phyloP scores from a whole-genome alignment of 1,140 invertebrate genomes.

The Andrena cerasifolii region DNA sequence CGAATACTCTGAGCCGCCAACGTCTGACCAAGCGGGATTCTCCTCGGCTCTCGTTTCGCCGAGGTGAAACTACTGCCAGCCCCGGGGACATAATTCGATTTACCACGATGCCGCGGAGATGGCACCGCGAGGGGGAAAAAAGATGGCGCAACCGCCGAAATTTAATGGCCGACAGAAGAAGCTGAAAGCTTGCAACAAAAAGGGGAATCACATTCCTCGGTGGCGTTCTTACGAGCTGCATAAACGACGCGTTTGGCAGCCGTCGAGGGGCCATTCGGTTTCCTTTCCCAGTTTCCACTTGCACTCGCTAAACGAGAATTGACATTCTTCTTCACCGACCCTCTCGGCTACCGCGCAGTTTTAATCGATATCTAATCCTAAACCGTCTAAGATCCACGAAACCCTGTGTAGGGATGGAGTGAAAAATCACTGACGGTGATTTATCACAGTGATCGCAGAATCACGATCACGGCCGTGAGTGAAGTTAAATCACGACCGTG shows the following conservation, averaged over 20 bases:
- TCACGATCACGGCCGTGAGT: too few relatives aligned
- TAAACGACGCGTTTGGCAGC: conserved; percentile 22
- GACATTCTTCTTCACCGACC: neutral
- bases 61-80: conserved; percentile 11
- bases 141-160: conserved; percentile 15
- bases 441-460: too few relatives aligned
- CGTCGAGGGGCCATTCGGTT: neutral
- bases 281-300: neutral
- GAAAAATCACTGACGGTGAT: too few relatives aligned
- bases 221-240: neutral
- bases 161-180: conserved; percentile 27
- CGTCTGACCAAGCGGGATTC: conserved; percentile 12
- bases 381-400: too few relatives aligned
- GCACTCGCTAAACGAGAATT: neutral
- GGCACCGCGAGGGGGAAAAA: conserved; percentile 1
- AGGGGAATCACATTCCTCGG: neutral
- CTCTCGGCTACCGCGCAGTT: too few relatives aligned
- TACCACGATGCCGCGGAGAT: conserved; percentile 12
- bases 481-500: too few relatives aligned
- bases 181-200: neutral
- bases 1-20: too few relatives aligned
- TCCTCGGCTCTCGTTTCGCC: neutral
- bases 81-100: conserved; percentile 39
- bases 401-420: too few relatives aligned
- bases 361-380: too few relatives aligned